Evolutionary conservation across 1,140 invertebrate species (phyloP), one percentile per base, ranked within the genome.

Genomic region (Dolichoris vasculosae): DNA sequence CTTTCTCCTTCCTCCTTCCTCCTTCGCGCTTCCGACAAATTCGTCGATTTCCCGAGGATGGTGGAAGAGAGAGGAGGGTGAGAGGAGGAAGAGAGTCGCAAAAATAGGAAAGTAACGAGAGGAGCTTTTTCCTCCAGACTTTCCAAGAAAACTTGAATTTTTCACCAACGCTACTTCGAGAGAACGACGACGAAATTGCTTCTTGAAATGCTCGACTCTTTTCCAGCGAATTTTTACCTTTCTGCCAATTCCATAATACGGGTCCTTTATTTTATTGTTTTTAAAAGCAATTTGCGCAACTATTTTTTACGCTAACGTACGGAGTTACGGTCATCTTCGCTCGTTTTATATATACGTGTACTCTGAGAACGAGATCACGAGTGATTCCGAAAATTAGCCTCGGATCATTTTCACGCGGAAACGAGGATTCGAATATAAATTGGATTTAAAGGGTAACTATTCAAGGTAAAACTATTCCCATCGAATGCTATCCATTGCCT

Each of bases 1-100:
- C 87, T 85, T 90, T 88, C 87, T 88, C 88, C 87, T 86, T 82
- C 88, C 88, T 88, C 83, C 88, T 89, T 84, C 89, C 86, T 89
- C 88, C 73, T 43, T 84, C 71, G 46, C 51, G 78, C 38, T 73
- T 82, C 43, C 79, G 73, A 85, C 63, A 63, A 84, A 85, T 84
- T 78, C 63, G 63, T 84, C 73, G 73, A 51, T 84, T 76, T 67
- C 55, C 69, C 51, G 35, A 17, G 30, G 30, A 7, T 43, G 13
- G 43, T 40, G 48, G 13, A 0, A 40, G 71, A 67, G 26, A 30
- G 51, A 40, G 51, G 2, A 4, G 15, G 30, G 11, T 4, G 3
- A 51, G 46, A 82, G 80, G 48, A 75, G 30, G n/a, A 43, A 51
- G 30, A n/a, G 11, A 35, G 79, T 71, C 51, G 76, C 83, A 71